Evolutionary conservation across 2,113 vertebrate species (phyloP), one percentile per base, ranked within the genome.

Genomic region (Hassar affinis): DNA sequence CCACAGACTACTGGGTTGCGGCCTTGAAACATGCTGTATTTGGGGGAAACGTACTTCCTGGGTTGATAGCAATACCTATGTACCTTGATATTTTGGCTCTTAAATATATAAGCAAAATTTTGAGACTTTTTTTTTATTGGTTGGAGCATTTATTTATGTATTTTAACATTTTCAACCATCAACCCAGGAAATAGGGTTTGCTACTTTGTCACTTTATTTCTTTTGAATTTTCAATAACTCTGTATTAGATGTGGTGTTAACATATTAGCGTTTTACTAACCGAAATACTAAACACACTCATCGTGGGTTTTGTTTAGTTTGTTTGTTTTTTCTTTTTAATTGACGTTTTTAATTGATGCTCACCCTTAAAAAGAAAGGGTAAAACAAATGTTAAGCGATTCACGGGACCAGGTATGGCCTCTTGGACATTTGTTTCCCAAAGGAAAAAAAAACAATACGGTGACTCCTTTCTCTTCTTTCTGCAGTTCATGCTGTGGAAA

Each of bases 401-500:
- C 68, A 56, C 68, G 38, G 57, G 25, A 52, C 77, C 27, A 45
- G 61, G 81, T 59, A 88, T 66, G 86, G 90, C 89, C 52, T 52
- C 25, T 71, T 81, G 10, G 82, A 79, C 49, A 35, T 72, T 86
- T 80, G 78, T 42, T 68, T 68, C 22, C 64, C 61, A n/a, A 76
- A 69, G 20, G 38, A 45, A 57, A 72, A 59, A 76, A 91, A 88
- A 85, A 90, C 90, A 71, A 88, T 82, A 77, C 84, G 85, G 93
- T 95, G 94, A 94, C 93, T 91, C 95, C 93, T 96, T 90, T 95
- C 92, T 95, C 92, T 96, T 95, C 92, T 94, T 95, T 96, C 95
- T 95, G 94, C 95, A 98, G 96, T 97, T 88, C 96, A 97, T 88
- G 93, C 95, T 95, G 95, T 97, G 94, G 96, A 97, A 95, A 98